Evolutionary conservation across 2,113 vertebrate genomes (phyloP).

Genomic region (Smithornis capensis): DNA sequence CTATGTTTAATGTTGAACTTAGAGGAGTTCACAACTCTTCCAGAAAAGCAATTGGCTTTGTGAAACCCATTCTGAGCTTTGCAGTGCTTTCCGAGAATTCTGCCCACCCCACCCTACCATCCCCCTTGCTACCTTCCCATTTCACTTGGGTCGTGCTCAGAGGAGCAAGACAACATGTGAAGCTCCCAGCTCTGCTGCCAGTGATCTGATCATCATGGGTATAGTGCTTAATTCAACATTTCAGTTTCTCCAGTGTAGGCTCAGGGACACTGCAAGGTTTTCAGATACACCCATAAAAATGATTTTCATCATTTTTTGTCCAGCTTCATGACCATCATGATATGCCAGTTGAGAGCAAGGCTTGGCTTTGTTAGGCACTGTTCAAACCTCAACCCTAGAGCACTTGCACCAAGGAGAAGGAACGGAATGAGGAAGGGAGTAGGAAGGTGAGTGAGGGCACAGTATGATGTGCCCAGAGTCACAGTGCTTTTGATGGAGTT

Average conservation of each 20-base stretch:
- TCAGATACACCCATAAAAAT: background rate
- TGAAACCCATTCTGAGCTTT: background rate
- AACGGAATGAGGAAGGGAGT: background rate
- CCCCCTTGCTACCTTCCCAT: background rate
- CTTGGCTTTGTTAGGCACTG: background rate
- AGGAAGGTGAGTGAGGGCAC: background rate
- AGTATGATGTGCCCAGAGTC: background rate
- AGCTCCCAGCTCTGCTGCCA: background rate
- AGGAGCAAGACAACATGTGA: background rate
- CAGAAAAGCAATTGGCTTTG: background rate
- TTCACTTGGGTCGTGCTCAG: background rate
- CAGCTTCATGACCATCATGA: background rate
- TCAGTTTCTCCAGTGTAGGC: background rate
- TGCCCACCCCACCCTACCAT: background rate
- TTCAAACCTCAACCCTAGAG: background rate
- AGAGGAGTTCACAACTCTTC: accelerated
- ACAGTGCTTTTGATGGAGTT: background rate
- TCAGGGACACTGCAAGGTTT: background rate
- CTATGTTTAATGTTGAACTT: background rate
- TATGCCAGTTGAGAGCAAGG: background rate
- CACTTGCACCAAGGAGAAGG: background rate
- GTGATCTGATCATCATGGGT: accelerated
- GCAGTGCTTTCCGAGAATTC: background rate
- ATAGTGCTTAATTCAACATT: background rate
- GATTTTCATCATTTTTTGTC: background rate